A percentile compares a stretch with the other conserved stretches of the same genome.
Conservation (phyloP, 2,797 vertebrate genomes). For the Choloepus didactylus region DNA sequence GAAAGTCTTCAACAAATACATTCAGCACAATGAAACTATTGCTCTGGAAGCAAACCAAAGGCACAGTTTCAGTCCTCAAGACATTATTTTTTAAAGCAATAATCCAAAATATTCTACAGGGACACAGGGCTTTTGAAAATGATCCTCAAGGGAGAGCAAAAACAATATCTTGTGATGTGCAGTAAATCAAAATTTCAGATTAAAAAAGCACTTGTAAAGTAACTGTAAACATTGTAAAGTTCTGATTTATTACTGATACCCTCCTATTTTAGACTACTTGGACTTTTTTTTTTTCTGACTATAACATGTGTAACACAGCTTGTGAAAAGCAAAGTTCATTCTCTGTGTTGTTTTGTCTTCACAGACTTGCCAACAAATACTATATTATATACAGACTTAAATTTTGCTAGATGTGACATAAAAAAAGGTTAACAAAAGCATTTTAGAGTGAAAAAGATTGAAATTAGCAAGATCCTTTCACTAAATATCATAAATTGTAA, state of each 20-base stretch:
- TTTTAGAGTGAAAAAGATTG: slow-evolving; percentile 14
- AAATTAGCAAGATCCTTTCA: slow-evolving; percentile 26
- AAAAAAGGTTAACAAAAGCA: slow-evolving; percentile 34
- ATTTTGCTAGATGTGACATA: slow-evolving; percentile 28
- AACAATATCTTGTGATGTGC: slow-evolving; percentile 11
- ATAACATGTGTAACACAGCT: neutral
- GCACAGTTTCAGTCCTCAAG: slow-evolving; percentile 41
- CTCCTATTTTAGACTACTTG: neutral
- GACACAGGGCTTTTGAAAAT: slow-evolving; percentile 49
- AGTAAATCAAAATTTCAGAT: slow-evolving; percentile 49
- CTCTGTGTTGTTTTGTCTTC: slow-evolving; percentile 53
- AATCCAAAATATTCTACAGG: slow-evolving; percentile 39
- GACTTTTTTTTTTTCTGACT: neutral
- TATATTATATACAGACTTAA: slow-evolving; percentile 49
- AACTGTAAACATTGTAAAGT: slow-evolving; percentile 20
- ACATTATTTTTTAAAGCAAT: slow-evolving; percentile 10
- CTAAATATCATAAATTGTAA: neutral
- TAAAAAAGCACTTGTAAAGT: slow-evolving; percentile 54
- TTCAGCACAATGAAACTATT: slow-evolving; percentile 77
- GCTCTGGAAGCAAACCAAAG: slow-evolving; percentile 53
- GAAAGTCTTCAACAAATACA: slow-evolving; percentile 57
- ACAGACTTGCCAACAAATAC: slow-evolving; percentile 65
- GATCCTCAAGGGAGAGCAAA: neutral
- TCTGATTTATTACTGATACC: neutral
- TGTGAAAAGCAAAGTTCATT: slow-evolving; percentile 48